A percentile compares a stretch with the other conserved stretches of the same genome.
Evolutionary conservation across 2,888 invertebrate genomes (phyloP).

Genomic region (Melanostoma scalare): DNA sequence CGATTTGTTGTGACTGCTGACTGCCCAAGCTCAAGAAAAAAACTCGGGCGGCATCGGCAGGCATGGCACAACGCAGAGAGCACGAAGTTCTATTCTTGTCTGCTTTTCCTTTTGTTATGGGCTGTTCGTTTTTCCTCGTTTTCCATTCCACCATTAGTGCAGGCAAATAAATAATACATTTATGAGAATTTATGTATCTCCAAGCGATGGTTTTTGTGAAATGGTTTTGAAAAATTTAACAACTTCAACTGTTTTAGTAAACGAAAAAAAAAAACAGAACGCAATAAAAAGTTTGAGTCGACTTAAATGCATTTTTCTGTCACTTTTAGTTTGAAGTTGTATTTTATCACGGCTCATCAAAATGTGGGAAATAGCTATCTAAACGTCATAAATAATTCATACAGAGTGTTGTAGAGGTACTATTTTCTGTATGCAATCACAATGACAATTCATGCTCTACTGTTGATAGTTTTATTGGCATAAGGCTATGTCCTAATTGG

Average conservation of each 20-base stretch:
- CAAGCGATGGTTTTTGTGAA: slow-evolving; percentile 17
- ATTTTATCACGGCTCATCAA: not conserved
- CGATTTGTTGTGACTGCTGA: slow-evolving; percentile 45
- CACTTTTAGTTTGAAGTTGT: not conserved
- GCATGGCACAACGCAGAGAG: not conserved
- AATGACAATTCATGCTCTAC: too few relatives aligned
- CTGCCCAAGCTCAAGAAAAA: not conserved
- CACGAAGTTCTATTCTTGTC: slow-evolving; percentile 46
- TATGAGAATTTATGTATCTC: slow-evolving; percentile 42
- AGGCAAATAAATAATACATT: slow-evolving; percentile 43
- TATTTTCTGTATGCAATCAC: not conserved
- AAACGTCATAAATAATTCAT: not conserved
- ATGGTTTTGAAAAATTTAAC: slow-evolving; percentile 23
- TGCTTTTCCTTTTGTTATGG: slow-evolving; percentile 6
- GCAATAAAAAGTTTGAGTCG: slow-evolving; percentile 6
- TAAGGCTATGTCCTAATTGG: too few relatives aligned
- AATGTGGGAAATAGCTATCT: slow-evolving; percentile 1
- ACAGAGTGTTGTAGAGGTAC: not conserved
- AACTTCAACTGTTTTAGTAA: slow-evolving; percentile 11
- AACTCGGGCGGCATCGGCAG: not conserved
- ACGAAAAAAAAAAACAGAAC: not conserved
- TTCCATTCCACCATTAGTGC: slow-evolving; percentile 17
- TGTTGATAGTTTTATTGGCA: too few relatives aligned
- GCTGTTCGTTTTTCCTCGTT: slow-evolving; percentile 3
- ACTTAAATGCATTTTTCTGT: slow-evolving; percentile 24